Base-by-base conservation (phyloP, 2,113 vertebrate species). In the Prionailurus viverrinus region DNA sequence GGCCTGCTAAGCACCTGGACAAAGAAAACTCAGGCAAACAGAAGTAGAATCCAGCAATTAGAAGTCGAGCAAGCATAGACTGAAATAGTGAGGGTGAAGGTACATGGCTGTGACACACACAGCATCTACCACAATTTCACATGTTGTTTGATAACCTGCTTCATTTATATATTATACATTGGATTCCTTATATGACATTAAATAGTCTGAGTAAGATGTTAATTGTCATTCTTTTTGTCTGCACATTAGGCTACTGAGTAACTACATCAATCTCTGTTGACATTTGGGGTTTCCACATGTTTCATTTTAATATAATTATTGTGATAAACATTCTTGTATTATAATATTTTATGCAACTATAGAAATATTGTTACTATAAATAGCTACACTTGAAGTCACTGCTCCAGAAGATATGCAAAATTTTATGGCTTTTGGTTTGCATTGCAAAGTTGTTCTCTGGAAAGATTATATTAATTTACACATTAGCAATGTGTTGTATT, bases 391-490 rank as follows among this genome's bases (percentile, higher is more conserved):
- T 74, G 61, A 27, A 88, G 96, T 71, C 41, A 65, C 41, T 61
- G 7, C 12, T 68, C 73, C 81, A 89, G 76, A 45, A 33, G 41
- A 89, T 45, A 69, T 14, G 25, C 61, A 39, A n/a, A 61, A 74
- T 85, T 83, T 66, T 79, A 73, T 29, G 73, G 15, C 4, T 92
- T 94, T 96, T 89, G 16, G 82, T 76, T 88, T 86, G 31, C 45
- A 86, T 19, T 83, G 61, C 73, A 81, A 90, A 85, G 41, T 51
- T 69, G 16, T 23, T 91, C 41, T 83, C 25, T 41, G 36, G 58
- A 81, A 55, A 92, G 53, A 82, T 25, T 65, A 13, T 36, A 45
- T 45, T 88, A 55, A 91, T 78, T 95, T 89, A 18, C 61, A 95
- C 45, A 76, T 21, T 36, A 92, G 66, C 16, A 53, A 25, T 36